Evolutionary conservation across 1,140 invertebrate species (phyloP).

Genomic region (Pseudomyrmex gracilis): DNA sequence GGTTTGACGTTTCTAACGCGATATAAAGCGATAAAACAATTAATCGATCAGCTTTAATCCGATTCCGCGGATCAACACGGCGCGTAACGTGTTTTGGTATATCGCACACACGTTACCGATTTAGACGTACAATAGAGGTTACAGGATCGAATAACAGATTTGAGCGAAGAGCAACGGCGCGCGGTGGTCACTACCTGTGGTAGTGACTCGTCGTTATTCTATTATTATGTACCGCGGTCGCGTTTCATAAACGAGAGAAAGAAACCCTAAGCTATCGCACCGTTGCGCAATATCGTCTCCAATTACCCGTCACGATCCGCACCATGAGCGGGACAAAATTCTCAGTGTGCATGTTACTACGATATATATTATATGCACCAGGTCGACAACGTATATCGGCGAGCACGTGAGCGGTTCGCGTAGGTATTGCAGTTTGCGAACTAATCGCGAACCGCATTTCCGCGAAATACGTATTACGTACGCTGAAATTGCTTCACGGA

Average conservation of each 20-base stretch:
- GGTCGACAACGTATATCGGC: background rate
- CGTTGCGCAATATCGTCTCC: conserved; percentile 36
- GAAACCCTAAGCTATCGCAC: conserved; percentile 16
- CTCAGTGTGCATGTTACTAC: background rate
- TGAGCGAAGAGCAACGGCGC: background rate
- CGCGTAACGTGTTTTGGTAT: background rate
- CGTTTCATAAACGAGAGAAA: conserved; percentile 40
- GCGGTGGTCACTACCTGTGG: background rate
- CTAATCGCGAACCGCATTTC: background rate
- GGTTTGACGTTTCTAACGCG: background rate
- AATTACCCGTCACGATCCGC: conserved; percentile 33
- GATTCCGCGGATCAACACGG: conserved; percentile 5
- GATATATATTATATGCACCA: background rate
- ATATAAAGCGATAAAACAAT: conserved; percentile 6
- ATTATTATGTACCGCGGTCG: conserved; percentile 1
- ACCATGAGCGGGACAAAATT: background rate
- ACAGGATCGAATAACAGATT: conserved; percentile 15
- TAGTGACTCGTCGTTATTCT: background rate
- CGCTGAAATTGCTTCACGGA: background rate
- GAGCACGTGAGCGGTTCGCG: conserved; percentile 8
- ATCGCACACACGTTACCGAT: background rate
- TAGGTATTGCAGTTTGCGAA: background rate
- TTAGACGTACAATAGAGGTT: background rate
- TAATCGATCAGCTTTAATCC: background rate
- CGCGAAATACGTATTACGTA: background rate